A percentile compares a stretch with the other conserved stretches of the same genome.
phyloP scores from a whole-genome alignment of 2,888 invertebrate genomes.

The Philereme transversata region DNA sequence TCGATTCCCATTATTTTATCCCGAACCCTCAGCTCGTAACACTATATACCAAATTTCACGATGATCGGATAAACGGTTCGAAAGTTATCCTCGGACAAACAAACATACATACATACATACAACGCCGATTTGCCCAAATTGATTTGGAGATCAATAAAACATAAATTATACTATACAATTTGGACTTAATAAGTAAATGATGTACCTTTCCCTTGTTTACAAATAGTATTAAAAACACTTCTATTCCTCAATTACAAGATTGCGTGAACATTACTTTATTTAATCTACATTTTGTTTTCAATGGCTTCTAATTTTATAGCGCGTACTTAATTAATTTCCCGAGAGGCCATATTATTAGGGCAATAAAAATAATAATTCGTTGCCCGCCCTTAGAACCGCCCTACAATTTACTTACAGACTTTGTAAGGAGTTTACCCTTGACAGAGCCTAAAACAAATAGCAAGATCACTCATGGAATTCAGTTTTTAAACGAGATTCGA shows the following conservation, averaged over 20 bases:
- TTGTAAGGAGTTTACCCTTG: constrained; percentile 27
- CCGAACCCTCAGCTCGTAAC: too few relatives aligned
- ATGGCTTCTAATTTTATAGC: constrained; percentile 32
- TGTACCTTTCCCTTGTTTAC: constrained; percentile 2
- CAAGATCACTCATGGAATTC: background rate
- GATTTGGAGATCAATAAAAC: background rate
- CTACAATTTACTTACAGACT: constrained; percentile 49
- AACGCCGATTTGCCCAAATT: too few relatives aligned
- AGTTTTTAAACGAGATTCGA: too few relatives aligned
- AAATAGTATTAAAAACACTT: constrained; percentile 17
- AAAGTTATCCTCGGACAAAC: too few relatives aligned
- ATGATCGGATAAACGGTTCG: too few relatives aligned
- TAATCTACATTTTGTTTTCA: constrained; percentile 23
- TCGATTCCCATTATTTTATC: too few relatives aligned
- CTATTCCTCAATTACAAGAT: constrained; percentile 8
- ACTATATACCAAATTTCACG: too few relatives aligned
- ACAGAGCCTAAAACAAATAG: constrained; percentile 7
- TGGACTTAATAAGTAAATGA: background rate
- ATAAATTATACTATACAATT: background rate
- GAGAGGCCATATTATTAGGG: constrained; percentile 55
- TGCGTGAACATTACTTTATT: constrained; percentile 19
- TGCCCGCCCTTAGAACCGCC: constrained; percentile 47
- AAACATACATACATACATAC: too few relatives aligned
- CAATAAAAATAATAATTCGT: constrained; percentile 71
- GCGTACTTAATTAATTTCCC: constrained; percentile 57